Base-by-base conservation (phyloP, 2,888 invertebrate genomes). In the Lasioglossum malachurum region DNA sequence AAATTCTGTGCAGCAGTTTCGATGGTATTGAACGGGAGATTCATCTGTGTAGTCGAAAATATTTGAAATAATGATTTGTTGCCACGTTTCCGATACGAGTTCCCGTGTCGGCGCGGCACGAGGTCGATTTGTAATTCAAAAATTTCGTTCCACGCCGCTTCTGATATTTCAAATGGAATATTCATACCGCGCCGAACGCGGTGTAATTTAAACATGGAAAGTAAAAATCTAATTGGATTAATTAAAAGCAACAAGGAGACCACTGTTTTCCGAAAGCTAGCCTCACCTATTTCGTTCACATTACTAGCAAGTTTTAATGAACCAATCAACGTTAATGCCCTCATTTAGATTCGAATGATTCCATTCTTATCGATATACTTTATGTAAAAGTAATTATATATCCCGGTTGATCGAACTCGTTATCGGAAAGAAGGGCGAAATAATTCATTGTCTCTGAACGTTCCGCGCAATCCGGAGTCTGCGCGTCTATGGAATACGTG, bases 181-280 rank as follows among this genome's bases (percentile, higher is more conserved):
- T 72, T 82, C 82, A n/a, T 64, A 23, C 1, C 8, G 41, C 49
- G n/a, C 64, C 27, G 23, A 72, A 38, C 35, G 12, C n/a, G 4
- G 67, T 46, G 16, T 73, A 44, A 60, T 67, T 35, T 57, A n/a
- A 41, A 44, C 73, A 72, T 60, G n/a, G 27, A 49, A 41, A 41
- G 38, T 60, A 41, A 49, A 19, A 78, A 57, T 44, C 53, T 53
- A 74, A 82, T 82, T 73, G 72, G 53, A 44, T 77, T 38, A 19
- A 60, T 46, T 71, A 31, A 31, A 76, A n/a, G 38, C 8, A 10
- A 23, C 23, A 16, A 2, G 23, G 67, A 35, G 49, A 57, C 49
- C 19, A 16, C 19, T 53, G 38, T 23, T 82, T 82, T 57, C 14
- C 60, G 19, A 35, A 67, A 53, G 64, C 3, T 3, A 35, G 12